These are phyloP conservation scores for Doryteuthis pealeii DNA, from an alignment of 1,140 invertebrate species.

Conservation along the genomic window DNA sequence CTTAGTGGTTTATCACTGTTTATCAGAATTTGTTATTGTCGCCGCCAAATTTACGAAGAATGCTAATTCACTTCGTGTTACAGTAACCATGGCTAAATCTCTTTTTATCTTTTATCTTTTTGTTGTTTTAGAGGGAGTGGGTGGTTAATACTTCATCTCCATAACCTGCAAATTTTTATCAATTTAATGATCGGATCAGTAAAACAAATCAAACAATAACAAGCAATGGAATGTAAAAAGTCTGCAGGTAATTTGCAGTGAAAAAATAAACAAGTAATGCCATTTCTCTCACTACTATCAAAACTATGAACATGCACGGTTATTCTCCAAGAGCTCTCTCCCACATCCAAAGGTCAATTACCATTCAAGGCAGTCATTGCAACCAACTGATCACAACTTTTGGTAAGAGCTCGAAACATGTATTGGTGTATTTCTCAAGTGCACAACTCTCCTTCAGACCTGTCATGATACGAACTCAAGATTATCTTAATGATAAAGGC, in stretches of 20 bases:
- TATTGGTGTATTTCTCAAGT: conserved; percentile 8
- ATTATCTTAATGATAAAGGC: conserved; percentile 10
- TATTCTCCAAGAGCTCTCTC: neutral
- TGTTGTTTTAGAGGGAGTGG: neutral
- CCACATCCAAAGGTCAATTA: neutral
- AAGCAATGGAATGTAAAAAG: conserved; percentile 8
- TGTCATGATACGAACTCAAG: conserved; percentile 11
- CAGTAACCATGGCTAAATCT: conserved; percentile 1
- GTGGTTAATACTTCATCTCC: neutral
- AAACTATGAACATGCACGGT: conserved; percentile 3
- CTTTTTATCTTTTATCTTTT: too few relatives aligned
- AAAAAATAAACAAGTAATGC: conserved; percentile 8
- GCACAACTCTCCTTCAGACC: conserved; percentile 10
- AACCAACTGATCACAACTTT: conserved; percentile 7
- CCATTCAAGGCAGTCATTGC: conserved; percentile 2
- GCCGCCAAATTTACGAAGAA: conserved; percentile 1
- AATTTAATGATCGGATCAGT: conserved; percentile 8
- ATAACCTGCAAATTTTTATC: conserved; percentile 6
- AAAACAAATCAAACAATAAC: conserved; percentile 11
- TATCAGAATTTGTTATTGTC: neutral
- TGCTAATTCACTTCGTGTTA: neutral
- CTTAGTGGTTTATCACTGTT: conserved; percentile 2
- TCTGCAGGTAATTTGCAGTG: neutral
- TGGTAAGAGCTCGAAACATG: conserved; percentile 3
- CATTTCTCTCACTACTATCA: neutral